Conservation (phyloP, 2,113 vertebrate genomes). For the Anguilla japonica region DNA sequence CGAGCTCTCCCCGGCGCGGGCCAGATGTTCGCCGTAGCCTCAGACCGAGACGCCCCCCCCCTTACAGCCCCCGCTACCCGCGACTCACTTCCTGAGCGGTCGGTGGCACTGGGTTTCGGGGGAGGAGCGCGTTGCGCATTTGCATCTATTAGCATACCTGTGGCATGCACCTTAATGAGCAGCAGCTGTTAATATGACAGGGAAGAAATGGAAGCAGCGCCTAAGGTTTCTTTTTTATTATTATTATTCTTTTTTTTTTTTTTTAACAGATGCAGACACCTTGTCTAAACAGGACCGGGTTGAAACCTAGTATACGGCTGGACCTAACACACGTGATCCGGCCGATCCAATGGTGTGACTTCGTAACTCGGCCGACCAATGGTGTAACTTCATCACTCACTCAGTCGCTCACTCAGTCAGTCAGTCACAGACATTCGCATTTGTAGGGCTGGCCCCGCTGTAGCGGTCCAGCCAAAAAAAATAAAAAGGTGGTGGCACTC, state of each 20-base stretch:
- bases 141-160: slow-evolving; percentile 20
- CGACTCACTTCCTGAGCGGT: not conserved
- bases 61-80: not conserved
- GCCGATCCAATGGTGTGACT: no score
- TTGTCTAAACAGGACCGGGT: no score
- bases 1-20: not conserved
- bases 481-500: not conserved
- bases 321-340: no score
- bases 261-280: not conserved
- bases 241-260: not conserved
- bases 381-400: no score
- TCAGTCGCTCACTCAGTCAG: no score
- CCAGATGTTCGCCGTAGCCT: not conserved
- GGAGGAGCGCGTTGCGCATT: not conserved
- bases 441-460: no score
- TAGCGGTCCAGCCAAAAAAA: not conserved
- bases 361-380: no score
- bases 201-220: not conserved
- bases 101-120: not conserved
- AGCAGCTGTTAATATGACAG: not conserved
- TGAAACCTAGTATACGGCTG: no score
- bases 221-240: not conserved
- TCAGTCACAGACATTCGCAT: no score
- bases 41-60: no score
- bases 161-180: slow-evolving; percentile 8